Percentiles rank a stretch among this genome's conserved stretches.
Conservation (phyloP, 2,797 vertebrate genomes). For the Limosa lapponica region DNA sequence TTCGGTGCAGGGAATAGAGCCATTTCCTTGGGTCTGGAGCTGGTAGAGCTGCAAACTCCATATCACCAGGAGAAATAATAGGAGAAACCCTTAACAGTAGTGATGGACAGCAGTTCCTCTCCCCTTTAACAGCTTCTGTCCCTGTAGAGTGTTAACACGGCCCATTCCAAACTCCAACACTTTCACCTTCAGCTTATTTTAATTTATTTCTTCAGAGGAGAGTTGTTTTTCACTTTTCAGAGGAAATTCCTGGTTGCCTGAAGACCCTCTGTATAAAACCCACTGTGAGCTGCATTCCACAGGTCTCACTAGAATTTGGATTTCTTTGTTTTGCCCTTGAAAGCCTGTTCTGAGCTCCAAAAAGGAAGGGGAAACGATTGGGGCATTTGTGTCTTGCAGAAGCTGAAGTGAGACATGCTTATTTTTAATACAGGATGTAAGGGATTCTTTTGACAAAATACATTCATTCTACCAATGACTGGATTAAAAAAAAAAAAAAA, state of each 20-base stretch:
- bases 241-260: slow-evolving; percentile 44
- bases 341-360: neutral
- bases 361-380: slow-evolving; percentile 37
- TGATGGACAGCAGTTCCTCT: neutral
- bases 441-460: slow-evolving; percentile 44
- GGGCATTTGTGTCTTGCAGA: slow-evolving; percentile 16
- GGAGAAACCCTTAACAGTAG: neutral
- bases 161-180: neutral
- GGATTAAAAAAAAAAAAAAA: neutral
- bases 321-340: slow-evolving; percentile 30
- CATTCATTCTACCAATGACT: slow-evolving; percentile 29
- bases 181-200: slow-evolving; percentile 38
- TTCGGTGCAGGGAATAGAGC: neutral
- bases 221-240: slow-evolving; percentile 30
- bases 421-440: slow-evolving; percentile 60
- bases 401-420: slow-evolving; percentile 32
- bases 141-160: neutral
- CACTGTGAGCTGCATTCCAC: slow-evolving; percentile 29
- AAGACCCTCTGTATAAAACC: slow-evolving; percentile 19
- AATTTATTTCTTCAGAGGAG: slow-evolving; percentile 33
- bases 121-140: neutral
- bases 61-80: neutral
- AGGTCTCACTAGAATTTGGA: slow-evolving; percentile 39
- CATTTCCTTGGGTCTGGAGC: neutral
- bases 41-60: neutral